A percentile compares a stretch with the other conserved stretches of the same genome.
These are phyloP conservation scores for Drosophila micromelanica DNA, from an alignment of 1,140 invertebrate genomes.

Conservation along the genomic window DNA sequence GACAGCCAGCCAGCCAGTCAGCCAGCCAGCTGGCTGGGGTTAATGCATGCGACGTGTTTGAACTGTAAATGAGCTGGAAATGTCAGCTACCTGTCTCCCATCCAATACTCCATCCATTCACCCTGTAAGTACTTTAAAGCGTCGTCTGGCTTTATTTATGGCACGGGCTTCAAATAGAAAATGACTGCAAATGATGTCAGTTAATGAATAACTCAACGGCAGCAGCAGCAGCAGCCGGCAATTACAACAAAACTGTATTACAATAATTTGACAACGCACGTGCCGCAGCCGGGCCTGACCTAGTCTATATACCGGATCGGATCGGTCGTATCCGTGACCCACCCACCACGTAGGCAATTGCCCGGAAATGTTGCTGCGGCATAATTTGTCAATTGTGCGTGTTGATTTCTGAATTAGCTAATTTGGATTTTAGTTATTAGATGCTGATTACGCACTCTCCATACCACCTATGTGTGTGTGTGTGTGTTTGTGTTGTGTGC, in stretches of 20 bases:
- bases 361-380: conserved; percentile 79
- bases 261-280: conserved; percentile 70
- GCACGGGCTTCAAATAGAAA: conserved; percentile 48
- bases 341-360: conserved; percentile 71
- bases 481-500: conserved; percentile 18
- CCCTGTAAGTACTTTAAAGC: conserved; percentile 52
- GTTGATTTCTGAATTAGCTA: conserved; percentile 82
- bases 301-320: conserved; percentile 15
- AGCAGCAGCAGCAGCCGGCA: conserved; percentile 20
- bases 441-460: conserved; percentile 65
- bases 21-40: conserved; percentile 50
- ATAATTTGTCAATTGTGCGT: conserved; percentile 82
- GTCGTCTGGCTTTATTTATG: conserved; percentile 66
- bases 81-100: conserved; percentile 36
- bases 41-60: conserved; percentile 82
- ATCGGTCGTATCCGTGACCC: conserved; percentile 6
- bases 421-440: conserved; percentile 82
- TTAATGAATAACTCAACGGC: conserved; percentile 78
- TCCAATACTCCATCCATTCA: background rate
- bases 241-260: conserved; percentile 42
- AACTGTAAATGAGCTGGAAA: conserved; percentile 81
- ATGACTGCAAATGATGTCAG: conserved; percentile 78
- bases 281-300: conserved; percentile 17
- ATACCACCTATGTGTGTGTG: background rate
- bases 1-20: conserved; percentile 45